phyloP scores from a whole-genome alignment of 2,888 invertebrate genomes.

The Drosophila borealis region DNA sequence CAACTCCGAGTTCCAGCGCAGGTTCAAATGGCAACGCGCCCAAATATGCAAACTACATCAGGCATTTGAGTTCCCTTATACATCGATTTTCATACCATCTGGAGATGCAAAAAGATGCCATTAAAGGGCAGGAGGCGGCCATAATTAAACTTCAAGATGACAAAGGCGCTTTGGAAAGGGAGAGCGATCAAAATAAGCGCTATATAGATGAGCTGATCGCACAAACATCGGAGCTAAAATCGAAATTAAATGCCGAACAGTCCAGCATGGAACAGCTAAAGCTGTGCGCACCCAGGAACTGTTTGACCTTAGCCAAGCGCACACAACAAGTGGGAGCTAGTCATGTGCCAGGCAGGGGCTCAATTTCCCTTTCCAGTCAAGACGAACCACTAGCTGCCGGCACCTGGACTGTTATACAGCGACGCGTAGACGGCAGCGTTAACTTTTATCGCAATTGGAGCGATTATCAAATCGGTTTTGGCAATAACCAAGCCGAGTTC shows the following conservation, averaged over 20 bases:
- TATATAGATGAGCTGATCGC: too few species aligned
- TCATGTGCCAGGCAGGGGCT: neutral
- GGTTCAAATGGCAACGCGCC: too few species aligned
- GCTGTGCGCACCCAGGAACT: neutral
- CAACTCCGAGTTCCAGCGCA: too few species aligned
- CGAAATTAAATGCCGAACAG: neutral
- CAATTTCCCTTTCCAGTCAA: neutral
- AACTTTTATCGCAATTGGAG: neutral
- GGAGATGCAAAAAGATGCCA: too few species aligned
- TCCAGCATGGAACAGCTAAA: neutral
- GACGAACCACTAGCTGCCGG: neutral
- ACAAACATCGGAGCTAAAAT: neutral
- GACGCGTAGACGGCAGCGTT: neutral
- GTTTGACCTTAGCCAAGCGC: neutral
- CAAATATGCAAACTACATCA: too few species aligned
- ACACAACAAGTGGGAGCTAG: neutral
- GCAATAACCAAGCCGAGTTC: neutral
- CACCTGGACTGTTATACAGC: neutral
- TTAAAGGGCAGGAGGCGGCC: too few species aligned
- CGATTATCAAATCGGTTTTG: neutral
- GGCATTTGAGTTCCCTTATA: too few species aligned
- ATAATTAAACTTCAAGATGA: neutral
- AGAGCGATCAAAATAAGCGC: too few species aligned
- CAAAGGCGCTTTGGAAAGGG: too few species aligned
- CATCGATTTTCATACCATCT: too few species aligned